Evolutionary conservation across 92 coral and sea anemone genomes (phyloP), one percentile per base, ranked within the genome.

Genomic region (Phenganax subtilis): DNA sequence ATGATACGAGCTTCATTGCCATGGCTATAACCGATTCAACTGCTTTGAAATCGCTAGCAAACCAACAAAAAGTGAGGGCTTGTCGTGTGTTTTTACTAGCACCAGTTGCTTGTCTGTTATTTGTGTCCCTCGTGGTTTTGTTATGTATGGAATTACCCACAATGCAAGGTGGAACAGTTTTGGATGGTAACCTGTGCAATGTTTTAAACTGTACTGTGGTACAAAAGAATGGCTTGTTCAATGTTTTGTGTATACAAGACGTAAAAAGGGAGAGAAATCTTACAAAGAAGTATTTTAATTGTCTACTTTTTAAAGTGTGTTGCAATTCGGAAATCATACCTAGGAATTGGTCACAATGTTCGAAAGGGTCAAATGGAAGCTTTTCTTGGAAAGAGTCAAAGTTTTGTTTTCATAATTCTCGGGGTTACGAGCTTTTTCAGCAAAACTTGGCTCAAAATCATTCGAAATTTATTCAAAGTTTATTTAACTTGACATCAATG

Each of bases 21-120:
- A 68, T 68, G 73, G 52, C 31, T 51, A 20, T 6, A 3, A 29
- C 31, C 3, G 73, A 68, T 30, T 29, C 73, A 10, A 37, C 15
- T 30, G n/a, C 0, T 37, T 6, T 30, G 16, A 14, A n/a, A 37
- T 37, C 65, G 6, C 53, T 59, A 6, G n/a, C 74, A 9, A 79
- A 79, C 51, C 12, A 55, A 16, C 56, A 51, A 54, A 79, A 79
- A 63, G 83, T 79, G 29, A 55, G 69, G 7, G 69, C 54, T 14
- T 79, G 83, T 25, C 83, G 83, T 52, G 71, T 79, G 29, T 44
- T 63, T 17, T 20, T 63, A 6, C 30, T 79, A 73, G 74, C 83
- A 47, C 83, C 83, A 8, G 12, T 79, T 0, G 62, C 44, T 47
- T 62, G 83, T 79, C 6, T 79, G 0, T 5, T 79, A 3, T 15